Base-by-base conservation (phyloP, 2,797 vertebrate genomes). In the Peromyscus eremicus region DNA sequence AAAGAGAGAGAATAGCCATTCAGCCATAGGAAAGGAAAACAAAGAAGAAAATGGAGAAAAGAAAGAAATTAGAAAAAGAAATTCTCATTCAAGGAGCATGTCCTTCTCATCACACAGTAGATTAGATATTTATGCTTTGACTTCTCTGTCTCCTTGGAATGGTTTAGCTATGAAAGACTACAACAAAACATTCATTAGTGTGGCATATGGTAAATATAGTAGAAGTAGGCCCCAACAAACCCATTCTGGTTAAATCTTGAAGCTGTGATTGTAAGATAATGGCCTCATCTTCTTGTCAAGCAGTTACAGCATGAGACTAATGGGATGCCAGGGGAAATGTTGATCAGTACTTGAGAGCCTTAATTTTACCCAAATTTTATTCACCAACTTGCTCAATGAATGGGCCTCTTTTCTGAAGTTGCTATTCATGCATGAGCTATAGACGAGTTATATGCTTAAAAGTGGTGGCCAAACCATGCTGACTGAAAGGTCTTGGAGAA, bases 321-420 rank as follows among this genome's bases (percentile, higher is more conserved):
- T 87, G 97, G 92, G 84, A 96, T 94, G 87, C 92, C 93, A 97
- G 71, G 76, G 94, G 94, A 97, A 96, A 97, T 89, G 92, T 84
- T 95, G 93, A 94, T 97, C 91, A 93, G 80, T 60, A 43, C 94
- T 97, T 79, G 87, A 97, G 93, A 97, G 84, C 92, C 81, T 97
- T 96, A 96, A 95, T 98, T 96, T 97, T 90, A 88, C 75, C 92
- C 84, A 97, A 97, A 96, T 98, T 95, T 97, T 95, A 97, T 97
- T 97, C 94, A 97, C 83, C 76, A 96, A 91, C 76, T 96, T 94
- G 80, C 73, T 96, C 89, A 96, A 25, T 96, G 96, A 96, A 96
- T 81, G 96, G 77, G 34, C 25, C 94, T 95, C 84, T 97, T 93
- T 92, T 92, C 93, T 97, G 92, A 94, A 97, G 93, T 79, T 97